phyloP scores from a whole-genome alignment of 2,888 invertebrate species.

The Proisotoma minuta region DNA sequence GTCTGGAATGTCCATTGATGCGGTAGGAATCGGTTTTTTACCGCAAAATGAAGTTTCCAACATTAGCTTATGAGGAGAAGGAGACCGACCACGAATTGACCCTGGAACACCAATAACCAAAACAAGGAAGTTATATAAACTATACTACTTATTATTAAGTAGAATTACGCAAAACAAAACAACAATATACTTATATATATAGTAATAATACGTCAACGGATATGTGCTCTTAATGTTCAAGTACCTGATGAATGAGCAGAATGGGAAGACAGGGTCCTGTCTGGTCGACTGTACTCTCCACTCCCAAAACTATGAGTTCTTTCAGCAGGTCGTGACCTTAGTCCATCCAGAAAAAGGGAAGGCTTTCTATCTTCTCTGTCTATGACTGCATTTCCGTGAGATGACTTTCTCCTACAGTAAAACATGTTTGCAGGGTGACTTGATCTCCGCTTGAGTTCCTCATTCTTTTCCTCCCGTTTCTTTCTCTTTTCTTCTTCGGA shows the following conservation, averaged over 20 bases:
- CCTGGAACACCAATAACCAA: too few relatives aligned
- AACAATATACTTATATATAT: too few relatives aligned
- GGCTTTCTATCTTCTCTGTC: slow-evolving; percentile 37
- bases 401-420: slow-evolving; percentile 18
- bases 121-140: too few relatives aligned
- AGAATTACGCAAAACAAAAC: too few relatives aligned
- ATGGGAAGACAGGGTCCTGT: slow-evolving; percentile 40
- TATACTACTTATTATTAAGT: too few relatives aligned
- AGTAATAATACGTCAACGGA: too few relatives aligned
- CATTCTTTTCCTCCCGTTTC: slow-evolving; percentile 22
- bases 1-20: slow-evolving; percentile 51
- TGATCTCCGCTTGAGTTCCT: slow-evolving; percentile 37
- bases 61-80: slow-evolving; percentile 85
- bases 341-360: slow-evolving; percentile 44
- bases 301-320: slow-evolving; percentile 42
- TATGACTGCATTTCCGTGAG: background rate
- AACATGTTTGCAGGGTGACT: slow-evolving; percentile 46
- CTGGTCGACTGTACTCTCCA: slow-evolving; percentile 40
- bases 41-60: slow-evolving; percentile 88
- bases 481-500: slow-evolving; percentile 48
- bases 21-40: slow-evolving; percentile 64
- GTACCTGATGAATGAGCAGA: slow-evolving; percentile 36
- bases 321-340: slow-evolving; percentile 33
- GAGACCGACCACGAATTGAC: slow-evolving; percentile 50
- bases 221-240: too few relatives aligned